Conservation (phyloP, 1,140 invertebrate species). For the Diorhabda elongata region DNA sequence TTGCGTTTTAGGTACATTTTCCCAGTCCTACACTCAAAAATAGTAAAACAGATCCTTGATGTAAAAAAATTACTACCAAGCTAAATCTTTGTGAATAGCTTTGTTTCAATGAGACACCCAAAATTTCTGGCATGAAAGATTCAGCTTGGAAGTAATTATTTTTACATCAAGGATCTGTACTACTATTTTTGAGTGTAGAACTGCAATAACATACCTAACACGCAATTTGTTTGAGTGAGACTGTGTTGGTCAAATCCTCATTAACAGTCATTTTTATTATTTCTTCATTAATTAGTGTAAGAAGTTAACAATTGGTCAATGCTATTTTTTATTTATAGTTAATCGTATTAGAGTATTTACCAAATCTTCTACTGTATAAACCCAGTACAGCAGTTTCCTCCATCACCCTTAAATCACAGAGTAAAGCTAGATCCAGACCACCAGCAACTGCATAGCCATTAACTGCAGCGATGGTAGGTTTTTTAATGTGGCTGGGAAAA, state of each 20-base stretch:
- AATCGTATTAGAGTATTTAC: constrained; percentile 45
- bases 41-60: neutral
- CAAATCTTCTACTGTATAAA: constrained; percentile 79
- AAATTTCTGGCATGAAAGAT: neutral
- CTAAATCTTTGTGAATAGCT: neutral
- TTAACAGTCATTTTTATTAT: too few relatives aligned
- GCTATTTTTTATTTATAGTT: too few relatives aligned
- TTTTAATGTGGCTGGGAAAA: constrained; percentile 44
- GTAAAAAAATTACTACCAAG: neutral
- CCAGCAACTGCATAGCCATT: constrained; percentile 84
- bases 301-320: too few relatives aligned
- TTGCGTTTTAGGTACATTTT: neutral
- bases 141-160: too few relatives aligned
- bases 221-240: too few relatives aligned
- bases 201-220: too few relatives aligned
- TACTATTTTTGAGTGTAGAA: too few relatives aligned
- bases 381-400: constrained; percentile 81
- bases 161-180: too few relatives aligned
- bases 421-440: constrained; percentile 83
- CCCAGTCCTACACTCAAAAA: neutral
- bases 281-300: too few relatives aligned
- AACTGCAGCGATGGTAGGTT: constrained; percentile 81
- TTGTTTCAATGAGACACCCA: neutral
- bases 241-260: too few relatives aligned
- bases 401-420: constrained; percentile 85